Evolutionary conservation across 2,888 invertebrate species (phyloP).

Genomic region (Drosophila lutescens): DNA sequence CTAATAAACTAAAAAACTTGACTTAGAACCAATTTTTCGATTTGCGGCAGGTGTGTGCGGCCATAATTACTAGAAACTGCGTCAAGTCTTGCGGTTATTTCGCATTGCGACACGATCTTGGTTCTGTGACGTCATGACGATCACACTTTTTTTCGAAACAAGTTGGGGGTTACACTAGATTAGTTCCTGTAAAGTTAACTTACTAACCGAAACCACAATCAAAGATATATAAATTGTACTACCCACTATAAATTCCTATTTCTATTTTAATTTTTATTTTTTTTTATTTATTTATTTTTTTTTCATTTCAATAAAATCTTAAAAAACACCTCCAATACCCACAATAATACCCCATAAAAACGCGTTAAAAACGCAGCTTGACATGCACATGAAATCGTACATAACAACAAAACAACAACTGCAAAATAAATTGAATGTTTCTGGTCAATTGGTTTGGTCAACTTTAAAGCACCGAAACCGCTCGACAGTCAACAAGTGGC

Average conservation of each 20-base stretch:
- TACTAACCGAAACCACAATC: no score
- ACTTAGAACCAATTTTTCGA: slow-evolving; percentile 22
- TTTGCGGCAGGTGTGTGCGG: slow-evolving; percentile 24
- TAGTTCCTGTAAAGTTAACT: background rate
- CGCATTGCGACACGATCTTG: slow-evolving; percentile 42
- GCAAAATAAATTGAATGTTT: slow-evolving; percentile 40
- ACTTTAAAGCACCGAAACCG: slow-evolving; percentile 58
- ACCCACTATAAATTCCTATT: no score
- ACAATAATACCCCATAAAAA: slow-evolving; percentile 6
- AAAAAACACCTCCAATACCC: no score
- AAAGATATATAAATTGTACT: no score
- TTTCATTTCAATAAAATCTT: no score
- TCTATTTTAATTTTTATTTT: no score
- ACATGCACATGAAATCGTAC: slow-evolving; percentile 18
- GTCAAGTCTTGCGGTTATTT: slow-evolving; percentile 26
- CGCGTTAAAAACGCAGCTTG: slow-evolving; percentile 12
- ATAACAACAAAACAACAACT: slow-evolving; percentile 5
- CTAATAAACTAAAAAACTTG: slow-evolving; percentile 7
- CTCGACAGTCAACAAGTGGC: slow-evolving; percentile 39
- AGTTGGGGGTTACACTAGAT: background rate
- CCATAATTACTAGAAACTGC: slow-evolving; percentile 42
- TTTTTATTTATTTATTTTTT: no score
- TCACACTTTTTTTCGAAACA: slow-evolving; percentile 7
- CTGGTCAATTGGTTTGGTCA: slow-evolving; percentile 70
- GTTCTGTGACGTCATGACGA: slow-evolving; percentile 34